Evolutionary conservation across 2,797 vertebrate genomes (phyloP).

Genomic region (Eospalax fontanierii): DNA sequence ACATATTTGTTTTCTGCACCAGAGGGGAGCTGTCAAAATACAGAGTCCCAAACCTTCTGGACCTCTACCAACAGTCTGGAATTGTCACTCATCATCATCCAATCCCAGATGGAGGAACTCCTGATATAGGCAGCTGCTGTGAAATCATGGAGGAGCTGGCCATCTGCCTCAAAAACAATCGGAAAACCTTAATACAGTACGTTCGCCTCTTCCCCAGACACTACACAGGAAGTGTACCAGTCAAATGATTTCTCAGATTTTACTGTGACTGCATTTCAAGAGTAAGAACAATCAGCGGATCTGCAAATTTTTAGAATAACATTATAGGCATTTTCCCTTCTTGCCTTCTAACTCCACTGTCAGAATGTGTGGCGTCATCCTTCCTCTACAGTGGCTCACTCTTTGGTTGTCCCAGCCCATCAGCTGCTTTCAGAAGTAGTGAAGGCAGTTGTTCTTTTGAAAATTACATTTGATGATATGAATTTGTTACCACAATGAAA

Average conservation of each 20-base stretch:
- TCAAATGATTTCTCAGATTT: background rate
- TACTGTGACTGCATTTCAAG: background rate
- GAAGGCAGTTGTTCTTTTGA: background rate
- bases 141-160: slow-evolving; percentile 93
- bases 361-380: background rate
- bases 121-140: slow-evolving; percentile 92
- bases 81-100: slow-evolving; percentile 93
- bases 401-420: background rate
- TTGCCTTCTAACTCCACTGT: background rate
- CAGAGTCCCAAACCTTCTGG: slow-evolving; percentile 93
- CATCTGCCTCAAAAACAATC: slow-evolving; percentile 90
- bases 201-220: slow-evolving; percentile 72
- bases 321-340: background rate
- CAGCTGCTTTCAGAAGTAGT: background rate
- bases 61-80: slow-evolving; percentile 91
- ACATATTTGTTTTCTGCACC: slow-evolving; percentile 96
- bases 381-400: background rate
- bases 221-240: background rate
- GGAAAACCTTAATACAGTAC: slow-evolving; percentile 94
- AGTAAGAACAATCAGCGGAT: background rate
- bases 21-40: slow-evolving; percentile 94
- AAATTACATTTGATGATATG: slow-evolving; percentile 6
- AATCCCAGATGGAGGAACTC: slow-evolving; percentile 92
- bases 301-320: slow-evolving; percentile 1
- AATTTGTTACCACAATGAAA: slow-evolving; percentile 12